Conservation (phyloP, 2,113 vertebrate genomes). For the Notechis scutatus region DNA sequence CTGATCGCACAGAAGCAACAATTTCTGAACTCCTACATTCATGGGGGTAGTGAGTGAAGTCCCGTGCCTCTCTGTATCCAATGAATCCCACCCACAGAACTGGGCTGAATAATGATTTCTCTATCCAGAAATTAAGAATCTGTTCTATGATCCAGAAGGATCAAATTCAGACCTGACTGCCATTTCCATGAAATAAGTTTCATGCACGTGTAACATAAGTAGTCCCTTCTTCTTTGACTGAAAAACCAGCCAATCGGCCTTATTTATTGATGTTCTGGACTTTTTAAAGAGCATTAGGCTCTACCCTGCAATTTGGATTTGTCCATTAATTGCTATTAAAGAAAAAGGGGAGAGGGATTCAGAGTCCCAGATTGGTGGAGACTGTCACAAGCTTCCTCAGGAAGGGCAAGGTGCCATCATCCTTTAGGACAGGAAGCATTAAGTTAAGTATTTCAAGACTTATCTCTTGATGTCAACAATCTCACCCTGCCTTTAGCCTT, state of each 20-base stretch:
- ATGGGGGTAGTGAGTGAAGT: background rate
- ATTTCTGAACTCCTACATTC: background rate
- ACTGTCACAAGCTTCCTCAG: constrained; percentile 32
- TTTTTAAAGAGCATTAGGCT: background rate
- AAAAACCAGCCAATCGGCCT: background rate
- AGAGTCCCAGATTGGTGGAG: constrained; percentile 34
- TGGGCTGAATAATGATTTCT: background rate
- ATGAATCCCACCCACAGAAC: background rate
- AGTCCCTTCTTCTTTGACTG: constrained; percentile 30
- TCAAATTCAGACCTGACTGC: constrained; percentile 8
- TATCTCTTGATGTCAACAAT: constrained; percentile 36
- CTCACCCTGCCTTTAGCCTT: constrained; percentile 36
- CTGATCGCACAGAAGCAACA: background rate
- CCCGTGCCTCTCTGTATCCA: background rate
- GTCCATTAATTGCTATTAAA: constrained; percentile 20
- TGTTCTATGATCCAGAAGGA: constrained; percentile 3
- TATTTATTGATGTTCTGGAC: background rate
- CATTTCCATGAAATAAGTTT: constrained; percentile 33
- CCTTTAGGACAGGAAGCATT: constrained; percentile 43
- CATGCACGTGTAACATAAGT: constrained; percentile 49
- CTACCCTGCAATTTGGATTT: constrained; percentile 32
- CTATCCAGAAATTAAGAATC: background rate
- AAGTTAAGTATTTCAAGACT: constrained; percentile 23
- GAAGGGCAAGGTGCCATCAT: constrained; percentile 32
- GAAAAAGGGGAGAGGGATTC: background rate